phyloP scores from a whole-genome alignment of 1,140 invertebrate genomes.

The Macrosteles quadrilineatus region DNA sequence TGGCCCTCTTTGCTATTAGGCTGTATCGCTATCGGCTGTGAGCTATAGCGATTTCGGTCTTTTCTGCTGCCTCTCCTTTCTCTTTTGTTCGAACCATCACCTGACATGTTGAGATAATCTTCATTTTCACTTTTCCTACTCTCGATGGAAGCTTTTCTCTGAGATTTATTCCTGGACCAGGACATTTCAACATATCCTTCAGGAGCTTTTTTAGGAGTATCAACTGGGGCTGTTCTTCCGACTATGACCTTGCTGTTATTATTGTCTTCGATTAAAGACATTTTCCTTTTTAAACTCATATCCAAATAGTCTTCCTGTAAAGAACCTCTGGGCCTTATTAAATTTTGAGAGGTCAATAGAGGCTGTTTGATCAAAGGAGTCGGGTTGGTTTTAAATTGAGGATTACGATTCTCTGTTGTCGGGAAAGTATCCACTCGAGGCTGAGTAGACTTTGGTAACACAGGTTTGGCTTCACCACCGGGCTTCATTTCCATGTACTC shows the following conservation, averaged over 20 bases:
- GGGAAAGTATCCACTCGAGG: constrained; percentile 36
- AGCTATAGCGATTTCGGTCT: constrained; percentile 48
- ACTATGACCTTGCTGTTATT: constrained; percentile 47
- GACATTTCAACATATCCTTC: constrained; percentile 67
- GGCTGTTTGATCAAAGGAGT: constrained; percentile 36
- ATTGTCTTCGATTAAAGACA: constrained; percentile 39
- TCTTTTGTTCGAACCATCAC: constrained; percentile 39
- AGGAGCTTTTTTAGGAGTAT: constrained; percentile 52
- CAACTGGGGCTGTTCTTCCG: constrained; percentile 48
- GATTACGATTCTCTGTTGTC: constrained; percentile 17
- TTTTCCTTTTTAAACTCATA: constrained; percentile 45
- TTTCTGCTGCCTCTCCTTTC: constrained; percentile 48
- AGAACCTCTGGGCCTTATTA: constrained; percentile 24
- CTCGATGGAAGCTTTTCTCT: constrained; percentile 43
- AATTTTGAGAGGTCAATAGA: constrained; percentile 34
- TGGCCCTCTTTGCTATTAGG: constrained; percentile 23
- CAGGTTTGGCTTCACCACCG: constrained; percentile 39
- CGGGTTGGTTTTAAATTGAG: constrained; percentile 16
- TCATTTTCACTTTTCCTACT: constrained; percentile 40
- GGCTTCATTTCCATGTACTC: constrained; percentile 54
- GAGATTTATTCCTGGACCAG: constrained; percentile 45
- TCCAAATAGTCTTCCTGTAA: constrained; percentile 51
- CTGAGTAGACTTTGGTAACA: constrained; percentile 38
- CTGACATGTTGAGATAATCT: constrained; percentile 51
- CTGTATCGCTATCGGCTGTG: constrained; percentile 62